These are phyloP conservation scores for Merodon equestris DNA, from an alignment of 2,888 invertebrate species.

Conservation along the genomic window DNA sequence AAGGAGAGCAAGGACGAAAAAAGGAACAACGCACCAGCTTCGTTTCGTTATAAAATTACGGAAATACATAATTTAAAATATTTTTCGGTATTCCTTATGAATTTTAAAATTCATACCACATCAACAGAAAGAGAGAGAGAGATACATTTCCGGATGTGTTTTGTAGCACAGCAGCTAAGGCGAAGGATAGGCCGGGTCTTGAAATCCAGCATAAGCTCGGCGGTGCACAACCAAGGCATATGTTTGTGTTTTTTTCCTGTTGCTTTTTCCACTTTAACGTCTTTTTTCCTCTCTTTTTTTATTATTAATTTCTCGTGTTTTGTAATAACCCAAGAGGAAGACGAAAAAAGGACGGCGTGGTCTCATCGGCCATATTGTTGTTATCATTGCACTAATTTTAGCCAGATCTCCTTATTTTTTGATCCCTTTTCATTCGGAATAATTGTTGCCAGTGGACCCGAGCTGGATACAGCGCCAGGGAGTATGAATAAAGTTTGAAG, in stretches of 20 bases:
- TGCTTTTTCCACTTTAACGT: too few species aligned
- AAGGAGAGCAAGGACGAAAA: constrained; percentile 8
- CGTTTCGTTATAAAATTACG: constrained; percentile 62
- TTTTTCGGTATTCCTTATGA: constrained; percentile 65
- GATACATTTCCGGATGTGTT: neutral
- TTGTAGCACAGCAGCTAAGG: neutral
- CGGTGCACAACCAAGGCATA: constrained; percentile 52
- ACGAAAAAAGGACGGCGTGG: too few species aligned
- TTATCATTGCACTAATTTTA: too few species aligned
- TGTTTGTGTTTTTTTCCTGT: too few species aligned
- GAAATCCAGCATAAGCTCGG: constrained; percentile 31
- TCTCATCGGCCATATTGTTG: too few species aligned
- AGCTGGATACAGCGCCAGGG: too few species aligned
- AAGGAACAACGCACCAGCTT: constrained; percentile 23
- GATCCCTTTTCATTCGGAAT: too few species aligned
- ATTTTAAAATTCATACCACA: constrained; percentile 63
- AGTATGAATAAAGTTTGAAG: too few species aligned
- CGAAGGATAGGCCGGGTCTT: constrained; percentile 40
- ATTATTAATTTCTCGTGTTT: constrained; percentile 57
- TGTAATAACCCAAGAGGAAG: constrained; percentile 2
- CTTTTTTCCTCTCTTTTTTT: too few species aligned
- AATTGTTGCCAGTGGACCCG: too few species aligned
- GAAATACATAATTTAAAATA: constrained; percentile 68
- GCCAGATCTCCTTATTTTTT: too few species aligned
- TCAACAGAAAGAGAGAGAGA: neutral